Conservation (phyloP, 2,888 invertebrate species). For the Tenthredo notha region DNA sequence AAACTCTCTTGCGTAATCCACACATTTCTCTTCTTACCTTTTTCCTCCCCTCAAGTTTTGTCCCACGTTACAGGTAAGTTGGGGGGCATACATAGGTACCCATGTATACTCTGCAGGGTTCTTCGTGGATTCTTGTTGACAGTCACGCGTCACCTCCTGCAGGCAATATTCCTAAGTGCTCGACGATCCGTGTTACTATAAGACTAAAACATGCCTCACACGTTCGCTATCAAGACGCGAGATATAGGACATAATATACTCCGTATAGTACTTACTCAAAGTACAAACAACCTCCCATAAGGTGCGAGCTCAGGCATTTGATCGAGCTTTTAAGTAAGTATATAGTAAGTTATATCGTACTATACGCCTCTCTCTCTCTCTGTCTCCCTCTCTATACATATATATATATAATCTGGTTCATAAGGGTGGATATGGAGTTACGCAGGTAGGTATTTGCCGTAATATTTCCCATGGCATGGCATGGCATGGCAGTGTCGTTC, state of each 20-base stretch:
- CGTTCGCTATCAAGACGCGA: neutral
- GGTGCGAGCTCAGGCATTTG: neutral
- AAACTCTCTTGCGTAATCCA: neutral
- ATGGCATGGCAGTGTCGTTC: neutral
- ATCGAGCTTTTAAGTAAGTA: conserved; percentile 18
- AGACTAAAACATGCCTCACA: neutral
- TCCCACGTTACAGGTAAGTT: conserved; percentile 11
- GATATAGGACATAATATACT: neutral
- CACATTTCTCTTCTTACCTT: neutral
- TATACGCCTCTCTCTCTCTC: neutral
- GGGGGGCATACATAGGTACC: neutral
- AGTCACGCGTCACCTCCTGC: conserved; percentile 26
- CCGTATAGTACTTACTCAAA: conserved; percentile 24
- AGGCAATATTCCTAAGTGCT: conserved; percentile 48
- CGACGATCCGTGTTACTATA: neutral
- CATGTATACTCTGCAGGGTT: neutral
- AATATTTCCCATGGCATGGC: conserved; percentile 30
- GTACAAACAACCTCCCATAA: conserved; percentile 30
- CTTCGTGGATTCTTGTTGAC: conserved; percentile 15
- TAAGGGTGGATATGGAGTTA: neutral
- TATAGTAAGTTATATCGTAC: neutral
- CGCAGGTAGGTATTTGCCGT: conserved; percentile 29
- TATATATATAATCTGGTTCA: neutral
- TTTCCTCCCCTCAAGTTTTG: neutral
- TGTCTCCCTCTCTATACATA: neutral